Percentiles rank a stretch among this genome's conserved stretches.
phyloP scores from a whole-genome alignment of 2,113 vertebrate species.

The Orthonyx spaldingii region DNA sequence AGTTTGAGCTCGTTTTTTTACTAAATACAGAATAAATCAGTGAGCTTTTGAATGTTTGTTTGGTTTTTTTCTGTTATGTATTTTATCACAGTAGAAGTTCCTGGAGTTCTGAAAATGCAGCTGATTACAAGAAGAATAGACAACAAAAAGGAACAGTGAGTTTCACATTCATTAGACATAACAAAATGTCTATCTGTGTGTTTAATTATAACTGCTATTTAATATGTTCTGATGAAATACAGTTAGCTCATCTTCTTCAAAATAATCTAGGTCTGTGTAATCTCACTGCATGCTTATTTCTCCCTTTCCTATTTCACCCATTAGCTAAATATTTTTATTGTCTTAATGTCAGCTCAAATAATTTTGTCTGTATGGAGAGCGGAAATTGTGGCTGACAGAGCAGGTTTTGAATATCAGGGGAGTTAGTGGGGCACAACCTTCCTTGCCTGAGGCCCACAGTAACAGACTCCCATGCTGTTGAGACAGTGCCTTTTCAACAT shows the following conservation, averaged over 20 bases:
- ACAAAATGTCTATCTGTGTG: neutral
- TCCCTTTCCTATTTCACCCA: neutral
- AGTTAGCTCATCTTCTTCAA: neutral
- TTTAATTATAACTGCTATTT: neutral
- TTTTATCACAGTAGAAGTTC: constrained; percentile 30
- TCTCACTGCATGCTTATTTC: neutral
- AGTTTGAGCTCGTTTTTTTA: neutral
- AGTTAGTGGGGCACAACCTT: neutral
- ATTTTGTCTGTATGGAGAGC: neutral
- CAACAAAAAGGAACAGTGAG: constrained; percentile 51
- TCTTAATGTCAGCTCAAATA: neutral
- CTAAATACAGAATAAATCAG: neutral
- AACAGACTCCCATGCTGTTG: neutral
- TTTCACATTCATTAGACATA: neutral
- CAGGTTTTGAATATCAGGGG: neutral
- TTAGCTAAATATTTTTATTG: neutral
- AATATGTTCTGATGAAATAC: neutral
- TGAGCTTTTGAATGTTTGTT: neutral
- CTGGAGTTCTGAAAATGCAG: constrained; percentile 2
- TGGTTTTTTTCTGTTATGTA: neutral
- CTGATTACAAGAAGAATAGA: neutral
- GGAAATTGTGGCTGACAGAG: neutral
- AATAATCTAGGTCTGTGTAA: neutral
- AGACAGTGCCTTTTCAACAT: neutral
- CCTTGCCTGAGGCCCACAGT: neutral